Conservation (phyloP, 2,113 vertebrate species). For the Ciconia maguari region DNA sequence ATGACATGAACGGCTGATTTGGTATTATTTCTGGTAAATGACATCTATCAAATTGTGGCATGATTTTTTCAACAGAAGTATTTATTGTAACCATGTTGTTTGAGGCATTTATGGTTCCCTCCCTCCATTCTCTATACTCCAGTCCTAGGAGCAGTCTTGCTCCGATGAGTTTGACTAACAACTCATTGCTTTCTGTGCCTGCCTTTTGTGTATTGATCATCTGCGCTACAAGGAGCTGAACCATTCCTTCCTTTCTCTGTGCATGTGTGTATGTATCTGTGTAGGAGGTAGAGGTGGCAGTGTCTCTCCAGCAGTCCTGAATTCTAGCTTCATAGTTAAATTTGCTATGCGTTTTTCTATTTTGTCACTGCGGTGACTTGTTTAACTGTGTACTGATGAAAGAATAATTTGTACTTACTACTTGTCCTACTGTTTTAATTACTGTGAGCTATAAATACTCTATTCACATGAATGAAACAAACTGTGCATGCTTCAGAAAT, state of each 20-base stretch:
- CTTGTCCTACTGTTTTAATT: constrained; percentile 70
- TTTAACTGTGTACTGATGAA: constrained; percentile 60
- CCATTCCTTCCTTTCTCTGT: not conserved
- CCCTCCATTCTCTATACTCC: not conserved
- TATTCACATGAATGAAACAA: constrained; percentile 64
- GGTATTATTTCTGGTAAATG: not conserved
- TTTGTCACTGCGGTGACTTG: constrained; percentile 47
- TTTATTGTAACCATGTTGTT: not conserved
- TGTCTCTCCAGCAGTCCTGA: constrained; percentile 9
- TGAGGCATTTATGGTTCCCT: not conserved
- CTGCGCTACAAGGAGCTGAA: not conserved
- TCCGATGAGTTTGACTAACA: not conserved
- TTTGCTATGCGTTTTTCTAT: constrained; percentile 15
- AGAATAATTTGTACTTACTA: constrained; percentile 70
- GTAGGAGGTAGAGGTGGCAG: constrained; percentile 31
- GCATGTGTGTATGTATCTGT: not conserved
- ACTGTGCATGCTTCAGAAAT: constrained; percentile 57
- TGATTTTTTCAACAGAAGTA: not conserved
- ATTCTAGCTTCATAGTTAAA: not conserved
- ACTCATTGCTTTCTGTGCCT: not conserved
- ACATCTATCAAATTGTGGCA: not conserved
- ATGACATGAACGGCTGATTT: not conserved
- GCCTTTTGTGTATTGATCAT: constrained; percentile 23
- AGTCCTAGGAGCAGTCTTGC: not conserved
- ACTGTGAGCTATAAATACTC: constrained; percentile 64